A percentile compares a stretch with the other conserved stretches of the same genome.
Evolutionary conservation across 1,140 invertebrate species (phyloP).

Genomic region (Contarinia nasturtii): DNA sequence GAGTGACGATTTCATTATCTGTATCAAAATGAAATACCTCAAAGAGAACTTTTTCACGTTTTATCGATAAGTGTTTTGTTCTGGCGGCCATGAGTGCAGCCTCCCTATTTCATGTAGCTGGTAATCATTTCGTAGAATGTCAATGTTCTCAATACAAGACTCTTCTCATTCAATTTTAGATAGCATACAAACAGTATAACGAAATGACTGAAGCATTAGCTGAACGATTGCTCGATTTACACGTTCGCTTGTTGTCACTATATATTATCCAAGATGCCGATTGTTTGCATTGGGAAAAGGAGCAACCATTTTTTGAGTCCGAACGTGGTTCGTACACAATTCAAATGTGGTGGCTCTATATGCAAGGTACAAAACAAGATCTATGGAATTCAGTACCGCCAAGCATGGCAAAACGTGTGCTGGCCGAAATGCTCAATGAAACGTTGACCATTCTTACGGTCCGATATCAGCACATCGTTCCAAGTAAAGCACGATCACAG

Average conservation of each 20-base stretch:
- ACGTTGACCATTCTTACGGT: constrained; percentile 53
- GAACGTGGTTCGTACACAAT: constrained; percentile 54
- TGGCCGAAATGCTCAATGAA: constrained; percentile 62
- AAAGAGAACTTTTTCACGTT: too few relatives aligned
- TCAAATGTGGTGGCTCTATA: constrained; percentile 73
- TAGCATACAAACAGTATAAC: constrained; percentile 50
- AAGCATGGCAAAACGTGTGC: constrained; percentile 58
- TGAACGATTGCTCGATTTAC: constrained; percentile 55
- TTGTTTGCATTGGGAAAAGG: constrained; percentile 43
- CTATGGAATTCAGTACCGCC: constrained; percentile 63
- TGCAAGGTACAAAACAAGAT: constrained; percentile 59
- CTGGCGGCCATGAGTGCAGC: too few relatives aligned
- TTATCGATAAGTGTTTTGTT: too few relatives aligned
- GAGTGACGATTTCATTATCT: too few relatives aligned
- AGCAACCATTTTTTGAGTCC: constrained; percentile 38
- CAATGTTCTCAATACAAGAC: too few relatives aligned
- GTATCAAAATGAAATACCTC: too few relatives aligned
- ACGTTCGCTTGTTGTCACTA: constrained; percentile 48
- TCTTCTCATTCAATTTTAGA: too few relatives aligned
- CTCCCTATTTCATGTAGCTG: too few relatives aligned
- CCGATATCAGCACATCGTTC: constrained; percentile 46
- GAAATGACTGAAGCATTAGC: constrained; percentile 64
- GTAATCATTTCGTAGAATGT: too few relatives aligned
- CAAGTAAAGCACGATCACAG: constrained; percentile 34
- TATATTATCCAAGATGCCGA: constrained; percentile 62